These are phyloP conservation scores for Neria commutata DNA, from an alignment of 2,888 invertebrate species.

Conservation along the genomic window DNA sequence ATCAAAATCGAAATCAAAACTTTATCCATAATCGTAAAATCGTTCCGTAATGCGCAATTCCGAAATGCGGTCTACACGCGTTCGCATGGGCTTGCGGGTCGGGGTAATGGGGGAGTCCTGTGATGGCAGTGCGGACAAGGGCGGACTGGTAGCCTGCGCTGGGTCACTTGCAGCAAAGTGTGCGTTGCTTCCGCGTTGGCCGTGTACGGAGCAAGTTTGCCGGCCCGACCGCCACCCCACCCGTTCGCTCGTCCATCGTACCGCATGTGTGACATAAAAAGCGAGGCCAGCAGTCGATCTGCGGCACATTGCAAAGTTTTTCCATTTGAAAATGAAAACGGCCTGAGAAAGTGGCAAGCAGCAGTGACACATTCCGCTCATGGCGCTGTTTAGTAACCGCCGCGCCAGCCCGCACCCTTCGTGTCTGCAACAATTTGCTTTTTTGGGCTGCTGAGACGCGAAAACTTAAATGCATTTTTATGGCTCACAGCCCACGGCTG, in stretches of 20 bases:
- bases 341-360: background rate
- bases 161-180: no score
- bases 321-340: slow-evolving; percentile 17
- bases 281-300: slow-evolving; percentile 5
- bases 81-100: background rate
- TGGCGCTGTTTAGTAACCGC: no score
- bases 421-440: background rate
- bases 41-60: slow-evolving; percentile 14
- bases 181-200: slow-evolving; percentile 10
- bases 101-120: background rate
- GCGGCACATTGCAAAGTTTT: slow-evolving; percentile 21
- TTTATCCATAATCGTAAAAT: slow-evolving; percentile 30
- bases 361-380: background rate
- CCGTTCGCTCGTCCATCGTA: no score
- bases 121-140: no score
- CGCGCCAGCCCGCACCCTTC: no score
- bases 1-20: slow-evolving; percentile 33
- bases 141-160: no score
- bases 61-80: background rate
- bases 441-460: background rate
- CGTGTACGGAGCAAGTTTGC: slow-evolving; percentile 10
- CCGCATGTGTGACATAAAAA: background rate
- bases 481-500: background rate
- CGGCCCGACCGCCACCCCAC: background rate
- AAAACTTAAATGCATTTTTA: background rate